Evolutionary conservation across 2,113 vertebrate species (phyloP), one percentile per base, ranked within the genome.

Genomic region (Uria aalge): DNA sequence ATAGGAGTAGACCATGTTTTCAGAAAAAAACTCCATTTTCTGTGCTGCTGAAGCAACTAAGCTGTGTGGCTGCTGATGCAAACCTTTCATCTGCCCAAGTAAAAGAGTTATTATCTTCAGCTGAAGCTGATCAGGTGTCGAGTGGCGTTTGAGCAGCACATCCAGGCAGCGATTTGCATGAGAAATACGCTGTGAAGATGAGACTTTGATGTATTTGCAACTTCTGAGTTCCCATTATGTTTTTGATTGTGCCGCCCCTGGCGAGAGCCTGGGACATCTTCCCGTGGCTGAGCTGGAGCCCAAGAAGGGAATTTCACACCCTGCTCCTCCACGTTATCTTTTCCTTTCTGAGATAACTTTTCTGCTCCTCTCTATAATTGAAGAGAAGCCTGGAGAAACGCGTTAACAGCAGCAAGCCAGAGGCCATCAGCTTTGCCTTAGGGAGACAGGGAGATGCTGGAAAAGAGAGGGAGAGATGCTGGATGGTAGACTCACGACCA

Each of bases 81-180:
- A 92, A 92, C 83, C 90, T 91, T 96, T 94, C 91, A 94, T 96
- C 81, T 92, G 91, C 86, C 81, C 84, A 59, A 94, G 76, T 53
- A 78, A 92, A 85, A 82, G 80, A 64, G 47, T 74, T 91, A 69
- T 96, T 97, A 88, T 92, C 91, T 92, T 85, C 84, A 75, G 72
- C 81, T 79, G 66, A 95, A 80, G 84, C 43, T 4, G 16, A 68
- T 94, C 10, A 84, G 89, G 87, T 95, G 89, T 89, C 66, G 91
- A 95, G 81, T 92, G 86, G 87, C 68, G 7, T 93, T 88, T 92
- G 89, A 95, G 77, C 75, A 87, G 83, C 85, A 80, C 69, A 95
- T 93, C 66, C 84, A 90, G 50, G 90, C 77, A 84, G 60, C 34
- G 45, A 94, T 97, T 97, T 97, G 95, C 88, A 92, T 97, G 93